Percentiles rank a stretch among this genome's conserved stretches.
phyloP scores from a whole-genome alignment of 2,113 vertebrate species.

The Pagrus major region DNA sequence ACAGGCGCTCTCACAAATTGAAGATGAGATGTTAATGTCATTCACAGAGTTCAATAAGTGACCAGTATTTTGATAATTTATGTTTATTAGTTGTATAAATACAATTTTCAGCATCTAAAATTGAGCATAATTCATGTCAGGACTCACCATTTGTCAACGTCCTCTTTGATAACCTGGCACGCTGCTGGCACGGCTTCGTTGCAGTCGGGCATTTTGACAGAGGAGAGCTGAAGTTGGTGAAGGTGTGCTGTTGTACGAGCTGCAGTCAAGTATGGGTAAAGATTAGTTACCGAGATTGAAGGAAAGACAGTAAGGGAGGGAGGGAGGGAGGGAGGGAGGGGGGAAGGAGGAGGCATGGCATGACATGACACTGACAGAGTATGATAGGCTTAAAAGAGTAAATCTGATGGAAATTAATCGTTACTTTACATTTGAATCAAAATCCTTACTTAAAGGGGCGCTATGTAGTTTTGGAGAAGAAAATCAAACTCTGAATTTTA shows the following conservation, averaged over 20 bases:
- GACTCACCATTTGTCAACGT: slow-evolving; percentile 79
- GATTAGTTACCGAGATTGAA: slow-evolving; percentile 37
- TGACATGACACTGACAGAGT: slow-evolving; percentile 12
- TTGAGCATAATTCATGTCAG: background rate
- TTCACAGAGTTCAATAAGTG: background rate
- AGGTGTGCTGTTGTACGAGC: slow-evolving; percentile 48
- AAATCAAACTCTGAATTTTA: no score
- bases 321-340: slow-evolving; percentile 16
- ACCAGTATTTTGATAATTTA: background rate
- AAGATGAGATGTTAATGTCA: slow-evolving; percentile 30
- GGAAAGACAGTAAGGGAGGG: slow-evolving; percentile 7
- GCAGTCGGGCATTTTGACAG: slow-evolving; percentile 73
- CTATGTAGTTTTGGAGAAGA: no score
- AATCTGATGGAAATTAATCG: background rate
- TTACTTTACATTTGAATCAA: background rate
- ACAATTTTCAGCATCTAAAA: background rate
- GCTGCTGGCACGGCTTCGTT: slow-evolving; percentile 66
- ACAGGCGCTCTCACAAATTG: slow-evolving; percentile 3
- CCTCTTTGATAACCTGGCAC: slow-evolving; percentile 77
- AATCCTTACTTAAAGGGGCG: background rate
- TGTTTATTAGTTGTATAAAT: background rate
- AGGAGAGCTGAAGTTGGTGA: slow-evolving; percentile 45
- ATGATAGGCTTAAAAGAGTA: slow-evolving; percentile 11
- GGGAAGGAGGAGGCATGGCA: slow-evolving; percentile 17
- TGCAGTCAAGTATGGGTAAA: slow-evolving; percentile 54